Evolutionary conservation across 1,140 invertebrate species (phyloP).

Genomic region (Medauroidea extradentata): DNA sequence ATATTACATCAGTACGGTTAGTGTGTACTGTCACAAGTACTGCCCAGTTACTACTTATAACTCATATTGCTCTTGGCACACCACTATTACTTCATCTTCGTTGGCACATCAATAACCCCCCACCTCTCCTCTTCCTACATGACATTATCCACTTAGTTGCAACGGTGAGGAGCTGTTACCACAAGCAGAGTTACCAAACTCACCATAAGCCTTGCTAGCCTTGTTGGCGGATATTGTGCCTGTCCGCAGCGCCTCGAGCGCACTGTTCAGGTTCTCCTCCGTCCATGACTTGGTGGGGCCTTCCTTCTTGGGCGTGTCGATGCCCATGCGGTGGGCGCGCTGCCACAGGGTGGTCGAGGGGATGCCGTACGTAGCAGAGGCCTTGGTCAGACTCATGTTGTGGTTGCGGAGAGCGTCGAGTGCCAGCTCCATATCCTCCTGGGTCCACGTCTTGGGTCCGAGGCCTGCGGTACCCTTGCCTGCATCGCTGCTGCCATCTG

Average conservation of each 20-base stretch:
- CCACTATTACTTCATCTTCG: too few species aligned
- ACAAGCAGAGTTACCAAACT: slow-evolving; percentile 16
- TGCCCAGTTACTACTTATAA: too few species aligned
- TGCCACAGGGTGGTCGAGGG: slow-evolving; percentile 88
- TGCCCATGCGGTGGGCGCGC: slow-evolving; percentile 75
- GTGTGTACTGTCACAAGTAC: too few species aligned
- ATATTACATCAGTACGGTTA: too few species aligned
- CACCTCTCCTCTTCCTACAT: too few species aligned
- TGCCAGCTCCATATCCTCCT: slow-evolving; percentile 82
- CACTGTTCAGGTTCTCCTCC: slow-evolving; percentile 73
- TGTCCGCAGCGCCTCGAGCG: slow-evolving; percentile 71
- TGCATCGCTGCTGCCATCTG: slow-evolving; percentile 12
- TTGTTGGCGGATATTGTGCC: slow-evolving; percentile 85
- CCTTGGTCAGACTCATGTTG: slow-evolving; percentile 82
- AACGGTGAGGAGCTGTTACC: too few species aligned
- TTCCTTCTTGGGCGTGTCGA: slow-evolving; percentile 87
- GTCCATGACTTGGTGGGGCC: slow-evolving; percentile 82
- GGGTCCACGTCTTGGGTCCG: slow-evolving; percentile 74
- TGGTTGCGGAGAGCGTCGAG: slow-evolving; percentile 77
- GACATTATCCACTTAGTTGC: too few species aligned
- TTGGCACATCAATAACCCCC: too few species aligned
- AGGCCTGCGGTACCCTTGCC: neutral
- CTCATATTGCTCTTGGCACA: too few species aligned
- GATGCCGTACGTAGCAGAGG: slow-evolving; percentile 77
- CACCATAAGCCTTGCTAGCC: slow-evolving; percentile 84